phyloP scores from a whole-genome alignment of 2,113 vertebrate species.

The Erythrolamprus reginae region DNA sequence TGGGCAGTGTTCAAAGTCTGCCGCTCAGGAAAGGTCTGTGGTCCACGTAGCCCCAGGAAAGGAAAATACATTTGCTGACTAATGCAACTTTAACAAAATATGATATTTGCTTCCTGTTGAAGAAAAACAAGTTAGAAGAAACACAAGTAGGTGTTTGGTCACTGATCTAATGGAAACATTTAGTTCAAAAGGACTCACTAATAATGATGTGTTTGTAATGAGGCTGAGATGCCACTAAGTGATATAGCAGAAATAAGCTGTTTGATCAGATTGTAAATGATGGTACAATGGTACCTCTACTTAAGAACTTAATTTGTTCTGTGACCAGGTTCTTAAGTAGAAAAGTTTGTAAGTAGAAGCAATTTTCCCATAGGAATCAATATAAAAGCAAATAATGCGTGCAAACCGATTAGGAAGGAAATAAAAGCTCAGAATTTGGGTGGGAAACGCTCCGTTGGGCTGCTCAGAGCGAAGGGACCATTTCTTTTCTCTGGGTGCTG shows the following conservation, averaged over 20 bases:
- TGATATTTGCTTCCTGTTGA: conserved; percentile 22
- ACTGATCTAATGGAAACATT: not conserved
- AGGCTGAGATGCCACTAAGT: not conserved
- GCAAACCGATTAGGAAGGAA: too few relatives aligned
- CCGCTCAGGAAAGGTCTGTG: not conserved
- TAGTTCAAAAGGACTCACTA: conserved; percentile 31
- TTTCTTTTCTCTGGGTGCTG: too few relatives aligned
- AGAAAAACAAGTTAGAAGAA: conserved; percentile 18
- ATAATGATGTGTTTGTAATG: conserved; percentile 16
- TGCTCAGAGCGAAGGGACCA: too few relatives aligned
- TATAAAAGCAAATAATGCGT: too few relatives aligned
- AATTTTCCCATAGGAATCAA: too few relatives aligned
- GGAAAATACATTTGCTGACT: conserved; percentile 13
- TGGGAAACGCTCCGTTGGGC: too few relatives aligned
- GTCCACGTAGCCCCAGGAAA: conserved; percentile 2
- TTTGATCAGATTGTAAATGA: not conserved
- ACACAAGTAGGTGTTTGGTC: conserved; percentile 16
- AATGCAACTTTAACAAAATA: not conserved
- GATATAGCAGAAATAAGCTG: conserved; percentile 23
- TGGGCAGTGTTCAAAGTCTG: not conserved
- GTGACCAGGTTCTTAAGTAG: too few relatives aligned
- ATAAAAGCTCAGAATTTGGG: too few relatives aligned
- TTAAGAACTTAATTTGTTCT: too few relatives aligned
- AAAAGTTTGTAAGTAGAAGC: too few relatives aligned
- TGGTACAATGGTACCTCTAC: too few relatives aligned